Evolutionary conservation across 2,113 vertebrate species (phyloP).

Genomic region (Eudyptes chrysolophus): DNA sequence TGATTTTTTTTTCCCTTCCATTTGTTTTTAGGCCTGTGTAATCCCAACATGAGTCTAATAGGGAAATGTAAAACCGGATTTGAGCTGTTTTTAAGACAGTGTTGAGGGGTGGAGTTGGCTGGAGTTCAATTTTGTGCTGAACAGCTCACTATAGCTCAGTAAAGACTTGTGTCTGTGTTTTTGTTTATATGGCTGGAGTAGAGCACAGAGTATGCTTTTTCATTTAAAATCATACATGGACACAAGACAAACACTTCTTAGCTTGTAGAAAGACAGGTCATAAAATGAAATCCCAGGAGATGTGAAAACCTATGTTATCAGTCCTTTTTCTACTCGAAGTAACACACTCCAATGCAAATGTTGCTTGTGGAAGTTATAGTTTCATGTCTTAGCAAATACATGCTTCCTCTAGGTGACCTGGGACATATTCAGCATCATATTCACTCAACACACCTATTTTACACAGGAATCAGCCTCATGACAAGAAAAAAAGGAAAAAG

Average conservation of each 20-base stretch:
- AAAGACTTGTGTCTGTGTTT: conserved; percentile 42
- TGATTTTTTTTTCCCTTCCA: not conserved
- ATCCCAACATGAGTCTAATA: not conserved
- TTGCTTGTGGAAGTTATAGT: not conserved
- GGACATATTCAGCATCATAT: not conserved
- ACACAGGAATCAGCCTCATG: not conserved
- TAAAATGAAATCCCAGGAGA: conserved; percentile 1
- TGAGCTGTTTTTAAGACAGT: conserved; percentile 38
- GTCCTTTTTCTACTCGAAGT: not conserved
- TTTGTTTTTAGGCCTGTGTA: not conserved
- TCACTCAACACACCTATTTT: not conserved
- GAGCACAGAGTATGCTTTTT: conserved; percentile 57
- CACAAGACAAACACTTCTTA: conserved; percentile 14
- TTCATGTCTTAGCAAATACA: not conserved
- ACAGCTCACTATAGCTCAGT: conserved; percentile 29
- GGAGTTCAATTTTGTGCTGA: conserved; percentile 27
- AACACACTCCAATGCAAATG: not conserved
- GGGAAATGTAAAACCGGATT: conserved; percentile 1
- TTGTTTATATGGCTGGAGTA: conserved; percentile 48
- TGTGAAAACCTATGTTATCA: not conserved
- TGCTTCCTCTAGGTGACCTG: not conserved
- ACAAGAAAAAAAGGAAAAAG: not conserved
- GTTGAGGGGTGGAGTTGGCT: conserved; percentile 25
- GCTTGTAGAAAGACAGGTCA: conserved; percentile 37
- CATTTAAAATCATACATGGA: conserved; percentile 36